phyloP scores from a whole-genome alignment of 2,797 vertebrate species.

The Erethizon dorsatum region DNA sequence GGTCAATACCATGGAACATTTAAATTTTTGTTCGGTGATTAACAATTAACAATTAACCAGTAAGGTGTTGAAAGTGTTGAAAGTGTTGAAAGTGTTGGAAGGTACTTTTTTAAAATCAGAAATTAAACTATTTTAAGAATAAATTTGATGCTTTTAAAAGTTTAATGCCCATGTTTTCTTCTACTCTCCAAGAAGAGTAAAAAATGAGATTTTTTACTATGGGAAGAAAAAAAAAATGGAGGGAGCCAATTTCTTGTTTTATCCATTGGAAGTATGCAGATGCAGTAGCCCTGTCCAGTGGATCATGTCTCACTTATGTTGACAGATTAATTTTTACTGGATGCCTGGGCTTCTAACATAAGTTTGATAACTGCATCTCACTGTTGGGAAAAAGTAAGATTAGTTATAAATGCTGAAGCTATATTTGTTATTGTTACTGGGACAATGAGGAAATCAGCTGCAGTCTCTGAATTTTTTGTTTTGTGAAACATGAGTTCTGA shows the following conservation, averaged over 20 bases:
- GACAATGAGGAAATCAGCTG: not conserved
- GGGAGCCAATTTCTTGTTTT: not conserved
- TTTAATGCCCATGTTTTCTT: not conserved
- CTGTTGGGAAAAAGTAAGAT: not conserved
- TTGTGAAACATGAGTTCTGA: conserved; percentile 33
- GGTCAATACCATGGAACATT: not conserved
- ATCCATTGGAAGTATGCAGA: not conserved
- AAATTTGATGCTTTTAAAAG: not conserved
- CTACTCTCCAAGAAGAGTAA: not conserved
- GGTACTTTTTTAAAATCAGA: not conserved
- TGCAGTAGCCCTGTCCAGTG: not conserved
- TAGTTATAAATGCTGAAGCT: not conserved
- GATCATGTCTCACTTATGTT: not conserved
- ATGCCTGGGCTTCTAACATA: not conserved
- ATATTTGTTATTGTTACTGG: not conserved
- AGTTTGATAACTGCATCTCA: not conserved
- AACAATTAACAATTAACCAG: not conserved
- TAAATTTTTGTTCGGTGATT: conserved; percentile 41
- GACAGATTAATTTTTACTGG: not conserved
- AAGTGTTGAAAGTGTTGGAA: conserved; percentile 38
- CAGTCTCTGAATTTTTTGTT: conserved; percentile 30
- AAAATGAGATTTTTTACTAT: not conserved
- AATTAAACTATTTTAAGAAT: conserved; percentile 26
- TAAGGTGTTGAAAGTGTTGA: conserved; percentile 23
- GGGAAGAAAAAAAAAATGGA: not conserved